Evolutionary conservation across 2,113 vertebrate species (phyloP), one percentile per base, ranked within the genome.

Genomic region (Rana temporaria): DNA sequence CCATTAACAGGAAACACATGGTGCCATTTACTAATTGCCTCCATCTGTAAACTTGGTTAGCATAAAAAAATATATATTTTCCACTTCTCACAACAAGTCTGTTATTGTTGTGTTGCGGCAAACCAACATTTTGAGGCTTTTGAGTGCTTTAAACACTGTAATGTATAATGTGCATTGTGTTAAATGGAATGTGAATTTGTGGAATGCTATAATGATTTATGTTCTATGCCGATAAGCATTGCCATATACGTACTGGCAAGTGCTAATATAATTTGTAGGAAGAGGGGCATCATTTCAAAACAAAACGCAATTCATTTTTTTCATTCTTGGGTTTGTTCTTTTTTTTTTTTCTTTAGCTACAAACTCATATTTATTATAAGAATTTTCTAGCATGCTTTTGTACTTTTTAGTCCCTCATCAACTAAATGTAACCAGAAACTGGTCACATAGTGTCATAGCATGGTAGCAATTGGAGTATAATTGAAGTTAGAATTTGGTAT

Each of bases 121-220:
- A 82, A 67, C 80, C 71, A 82, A 80, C 66, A 80, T 80, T 70
- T 80, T 70, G 78, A 82, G 70, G 64, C n/a, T 73, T 64, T 74
- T 82, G 62, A 74, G 80, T 67, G 70, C 48, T 56, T 82, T 74
- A 75, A 82, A 55, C 71, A 82, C 80, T 82, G 80, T 75, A 75
- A 82, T 74, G 60, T 52, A 52, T 75, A 74, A 75, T 14, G 48
- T 74, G 53, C 26, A 82, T 74, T 82, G 80, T 55, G 66, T 70
- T 80, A 80, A 80, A 80, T 55, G 66, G 65, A 80, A 62, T n/a
- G n/a, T 7, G 22, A 70, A 62, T 62, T 22, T 62, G 56, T 32
- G 16, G 18, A 70, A 70, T 70, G 30, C 67, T 62, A 80, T 59
- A 34, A 30, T 70, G 53, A 70, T 48, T 57, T 80, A 57, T 34